phyloP scores from a whole-genome alignment of 2,113 vertebrate species.

The Danionella cerebrum region DNA sequence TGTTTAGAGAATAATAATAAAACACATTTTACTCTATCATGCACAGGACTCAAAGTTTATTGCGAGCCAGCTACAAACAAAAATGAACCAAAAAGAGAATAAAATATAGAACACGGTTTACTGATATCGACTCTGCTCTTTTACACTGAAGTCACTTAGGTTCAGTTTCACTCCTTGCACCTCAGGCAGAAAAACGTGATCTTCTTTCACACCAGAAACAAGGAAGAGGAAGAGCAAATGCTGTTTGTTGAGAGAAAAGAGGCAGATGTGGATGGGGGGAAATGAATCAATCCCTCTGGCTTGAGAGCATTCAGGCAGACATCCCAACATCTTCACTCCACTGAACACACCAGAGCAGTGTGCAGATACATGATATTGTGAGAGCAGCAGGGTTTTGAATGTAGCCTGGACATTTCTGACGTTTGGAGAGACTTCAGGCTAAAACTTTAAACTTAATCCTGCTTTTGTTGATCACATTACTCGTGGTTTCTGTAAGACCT shows the following conservation, averaged over 20 bases:
- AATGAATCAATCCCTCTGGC: constrained; percentile 44
- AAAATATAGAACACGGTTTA: no score
- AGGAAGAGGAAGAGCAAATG: not conserved
- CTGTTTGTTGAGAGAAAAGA: not conserved
- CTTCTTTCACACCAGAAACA: not conserved
- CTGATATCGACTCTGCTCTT: no score
- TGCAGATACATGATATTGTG: not conserved
- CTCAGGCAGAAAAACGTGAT: not conserved
- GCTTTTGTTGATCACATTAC: not conserved
- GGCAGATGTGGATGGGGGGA: constrained; percentile 35
- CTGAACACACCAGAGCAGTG: constrained; percentile 5
- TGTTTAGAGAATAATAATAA: no score
- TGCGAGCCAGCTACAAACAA: no score
- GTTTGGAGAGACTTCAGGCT: not conserved
- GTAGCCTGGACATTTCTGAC: no score
- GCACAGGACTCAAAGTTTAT: no score
- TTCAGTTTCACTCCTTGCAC: not conserved
- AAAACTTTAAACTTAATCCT: no score
- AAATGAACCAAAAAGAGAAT: no score
- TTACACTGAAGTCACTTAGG: not conserved
- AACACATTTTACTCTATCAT: no score
- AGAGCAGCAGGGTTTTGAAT: not conserved
- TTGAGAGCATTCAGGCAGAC: constrained; percentile 48
- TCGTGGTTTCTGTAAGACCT: not conserved
- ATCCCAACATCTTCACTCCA: constrained; percentile 23